phyloP scores from a whole-genome alignment of 2,113 vertebrate genomes.

The Natator depressus region DNA sequence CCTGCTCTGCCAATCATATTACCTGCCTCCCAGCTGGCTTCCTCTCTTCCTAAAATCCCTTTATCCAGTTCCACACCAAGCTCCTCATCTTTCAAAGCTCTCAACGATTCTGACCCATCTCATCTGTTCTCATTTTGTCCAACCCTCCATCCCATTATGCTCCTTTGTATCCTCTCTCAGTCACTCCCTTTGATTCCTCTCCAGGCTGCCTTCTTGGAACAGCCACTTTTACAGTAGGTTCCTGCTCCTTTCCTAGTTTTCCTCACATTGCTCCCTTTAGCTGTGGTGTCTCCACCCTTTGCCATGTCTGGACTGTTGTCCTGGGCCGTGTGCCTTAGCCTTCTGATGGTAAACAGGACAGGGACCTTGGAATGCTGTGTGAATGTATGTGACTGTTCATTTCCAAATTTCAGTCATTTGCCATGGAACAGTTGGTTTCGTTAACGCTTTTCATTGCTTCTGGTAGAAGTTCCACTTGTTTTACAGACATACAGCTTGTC shows the following conservation, averaged over 20 bases:
- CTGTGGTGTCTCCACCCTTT: background rate
- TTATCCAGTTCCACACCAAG: background rate
- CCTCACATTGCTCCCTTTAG: too few relatives aligned
- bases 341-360: background rate
- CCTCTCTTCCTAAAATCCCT: background rate
- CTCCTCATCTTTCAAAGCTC: background rate
- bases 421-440: background rate
- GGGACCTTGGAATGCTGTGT: background rate
- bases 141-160: background rate
- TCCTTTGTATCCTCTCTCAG: background rate
- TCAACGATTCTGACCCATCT: background rate
- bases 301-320: background rate
- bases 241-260: background rate
- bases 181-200: background rate
- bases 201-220: background rate
- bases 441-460: background rate
- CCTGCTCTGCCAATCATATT: background rate
- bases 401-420: background rate
- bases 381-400: background rate
- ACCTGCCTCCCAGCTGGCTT: background rate
- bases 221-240: background rate
- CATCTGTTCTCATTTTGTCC: background rate
- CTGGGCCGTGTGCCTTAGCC: background rate
- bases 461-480: background rate
- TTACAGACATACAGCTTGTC: background rate